A percentile compares a stretch with the other conserved stretches of the same genome.
phyloP scores from a whole-genome alignment of 2,888 invertebrate species.

The Stegophylla sp. region DNA sequence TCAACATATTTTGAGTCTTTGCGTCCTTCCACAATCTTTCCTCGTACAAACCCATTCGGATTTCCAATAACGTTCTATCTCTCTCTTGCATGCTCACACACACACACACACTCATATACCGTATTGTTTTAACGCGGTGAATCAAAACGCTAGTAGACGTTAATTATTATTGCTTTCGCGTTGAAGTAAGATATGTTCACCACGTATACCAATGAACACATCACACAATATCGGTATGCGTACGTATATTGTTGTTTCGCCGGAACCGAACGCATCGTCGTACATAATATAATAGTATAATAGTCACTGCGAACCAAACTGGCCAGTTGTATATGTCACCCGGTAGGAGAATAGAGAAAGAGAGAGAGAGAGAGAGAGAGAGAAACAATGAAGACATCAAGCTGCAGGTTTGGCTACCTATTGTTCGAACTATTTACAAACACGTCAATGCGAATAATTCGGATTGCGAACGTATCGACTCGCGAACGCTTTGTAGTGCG shows the following conservation, averaged over 20 bases:
- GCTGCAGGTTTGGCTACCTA: background rate
- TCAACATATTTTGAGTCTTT: too few relatives aligned
- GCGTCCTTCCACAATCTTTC: too few relatives aligned
- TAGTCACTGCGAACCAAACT: background rate
- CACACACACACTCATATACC: background rate
- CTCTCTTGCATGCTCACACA: too few relatives aligned
- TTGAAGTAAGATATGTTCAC: conserved; percentile 7
- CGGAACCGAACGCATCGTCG: background rate
- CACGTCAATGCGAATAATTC: conserved; percentile 3
- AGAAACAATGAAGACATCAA: conserved; percentile 17
- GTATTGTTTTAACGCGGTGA: conserved; percentile 24
- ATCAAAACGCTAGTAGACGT: background rate
- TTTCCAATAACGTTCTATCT: conserved; percentile 34
- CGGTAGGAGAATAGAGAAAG: background rate
- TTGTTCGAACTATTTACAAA: conserved; percentile 27
- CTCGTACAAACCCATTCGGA: background rate
- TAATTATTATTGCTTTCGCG: conserved; percentile 50
- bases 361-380: background rate
- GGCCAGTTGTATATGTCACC: conserved; percentile 20
- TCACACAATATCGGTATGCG: background rate
- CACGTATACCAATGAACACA: background rate
- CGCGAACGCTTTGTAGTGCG: background rate
- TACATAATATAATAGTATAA: background rate
- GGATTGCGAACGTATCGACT: background rate
- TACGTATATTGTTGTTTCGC: background rate